These are phyloP conservation scores for Glyphotaelius pellucidus DNA, from an alignment of 2,888 invertebrate species.

Conservation along the genomic window DNA sequence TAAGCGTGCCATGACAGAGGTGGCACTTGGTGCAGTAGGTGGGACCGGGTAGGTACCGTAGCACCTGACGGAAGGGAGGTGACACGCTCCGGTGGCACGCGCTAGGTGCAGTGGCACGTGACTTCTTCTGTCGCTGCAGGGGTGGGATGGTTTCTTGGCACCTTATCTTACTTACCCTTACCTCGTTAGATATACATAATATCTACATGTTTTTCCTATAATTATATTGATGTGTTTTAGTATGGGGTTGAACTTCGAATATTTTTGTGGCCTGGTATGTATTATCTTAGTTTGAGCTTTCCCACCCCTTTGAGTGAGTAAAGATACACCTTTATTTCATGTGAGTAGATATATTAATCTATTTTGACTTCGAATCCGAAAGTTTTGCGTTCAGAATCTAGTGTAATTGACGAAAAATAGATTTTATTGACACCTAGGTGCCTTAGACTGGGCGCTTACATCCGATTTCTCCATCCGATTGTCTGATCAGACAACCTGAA, in stretches of 20 bases:
- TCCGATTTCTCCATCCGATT: too few species aligned
- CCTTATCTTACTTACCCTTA: background rate
- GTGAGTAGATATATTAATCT: too few species aligned
- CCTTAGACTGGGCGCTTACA: too few species aligned
- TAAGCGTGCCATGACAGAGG: background rate
- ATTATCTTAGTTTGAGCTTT: too few species aligned
- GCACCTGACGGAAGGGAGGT: slow-evolving; percentile 46
- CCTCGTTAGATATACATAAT: background rate
- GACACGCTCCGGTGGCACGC: slow-evolving; percentile 42
- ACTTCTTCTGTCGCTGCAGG: background rate
- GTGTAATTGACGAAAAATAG: too few species aligned
- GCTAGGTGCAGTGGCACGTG: slow-evolving; percentile 33
- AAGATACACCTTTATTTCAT: too few species aligned
- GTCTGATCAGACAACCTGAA: too few species aligned
- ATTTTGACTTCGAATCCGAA: too few species aligned
- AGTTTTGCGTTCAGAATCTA: too few species aligned
- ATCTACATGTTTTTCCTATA: background rate
- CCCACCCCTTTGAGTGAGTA: too few species aligned
- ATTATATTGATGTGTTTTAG: background rate
- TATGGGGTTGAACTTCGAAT: background rate
- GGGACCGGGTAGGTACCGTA: background rate
- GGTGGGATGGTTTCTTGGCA: slow-evolving; percentile 13
- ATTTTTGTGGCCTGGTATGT: background rate
- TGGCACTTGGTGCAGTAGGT: too few species aligned
- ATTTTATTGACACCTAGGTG: too few species aligned